Conservation (phyloP, 2,797 vertebrate genomes). For the Cryptoprocta ferox region DNA sequence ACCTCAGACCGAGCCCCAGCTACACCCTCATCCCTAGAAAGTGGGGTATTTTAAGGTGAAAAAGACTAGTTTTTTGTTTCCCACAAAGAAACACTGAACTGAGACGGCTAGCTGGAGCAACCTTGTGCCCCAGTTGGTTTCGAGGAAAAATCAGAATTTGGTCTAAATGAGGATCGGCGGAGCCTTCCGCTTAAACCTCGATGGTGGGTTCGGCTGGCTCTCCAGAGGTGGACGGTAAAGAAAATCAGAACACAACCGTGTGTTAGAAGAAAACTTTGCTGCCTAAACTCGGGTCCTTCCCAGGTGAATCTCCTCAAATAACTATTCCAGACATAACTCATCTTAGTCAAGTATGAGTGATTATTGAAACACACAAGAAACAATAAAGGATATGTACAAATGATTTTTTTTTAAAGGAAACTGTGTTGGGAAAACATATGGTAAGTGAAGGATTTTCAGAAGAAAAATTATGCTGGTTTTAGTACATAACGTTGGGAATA, state of each 20-base stretch:
- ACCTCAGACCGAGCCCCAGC: neutral
- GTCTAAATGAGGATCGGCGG: neutral
- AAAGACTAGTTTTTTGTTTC: neutral
- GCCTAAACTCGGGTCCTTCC: no score
- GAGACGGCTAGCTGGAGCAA: neutral
- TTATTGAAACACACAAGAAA: neutral
- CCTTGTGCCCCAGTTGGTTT: neutral
- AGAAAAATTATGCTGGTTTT: neutral
- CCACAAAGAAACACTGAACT: neutral
- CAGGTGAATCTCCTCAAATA: neutral
- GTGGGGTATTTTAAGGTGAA: neutral
- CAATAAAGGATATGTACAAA: neutral
- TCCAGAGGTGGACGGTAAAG: neutral
- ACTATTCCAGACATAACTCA: neutral
- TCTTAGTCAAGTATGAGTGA: neutral
- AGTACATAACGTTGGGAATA: neutral
- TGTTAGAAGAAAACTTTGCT: neutral
- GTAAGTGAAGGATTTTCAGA: neutral
- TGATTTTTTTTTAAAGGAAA: neutral
- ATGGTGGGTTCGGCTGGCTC: rapidly evolving
- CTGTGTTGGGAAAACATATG: neutral
- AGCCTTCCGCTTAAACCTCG: no score
- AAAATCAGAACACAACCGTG: no score
- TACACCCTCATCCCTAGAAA: neutral
- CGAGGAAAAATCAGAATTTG: neutral